These are phyloP conservation scores for Microtus oregoni DNA, from an alignment of 2,113 vertebrate genomes.

Conservation along the genomic window DNA sequence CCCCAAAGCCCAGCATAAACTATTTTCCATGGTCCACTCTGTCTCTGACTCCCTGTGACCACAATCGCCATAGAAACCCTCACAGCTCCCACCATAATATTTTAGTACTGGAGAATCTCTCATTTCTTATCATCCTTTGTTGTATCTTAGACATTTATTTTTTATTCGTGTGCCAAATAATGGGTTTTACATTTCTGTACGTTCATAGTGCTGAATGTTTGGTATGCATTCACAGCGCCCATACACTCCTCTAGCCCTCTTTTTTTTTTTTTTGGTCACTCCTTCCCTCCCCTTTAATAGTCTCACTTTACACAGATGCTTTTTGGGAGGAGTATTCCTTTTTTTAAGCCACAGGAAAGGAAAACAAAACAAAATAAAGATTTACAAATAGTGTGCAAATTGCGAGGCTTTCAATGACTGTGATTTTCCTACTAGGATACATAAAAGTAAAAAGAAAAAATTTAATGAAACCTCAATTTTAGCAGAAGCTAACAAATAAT, in stretches of 20 bases:
- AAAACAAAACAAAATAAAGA: not conserved
- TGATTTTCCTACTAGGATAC: not conserved
- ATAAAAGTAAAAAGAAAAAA: not conserved
- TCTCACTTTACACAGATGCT: not conserved
- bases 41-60: not conserved
- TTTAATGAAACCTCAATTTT: not conserved
- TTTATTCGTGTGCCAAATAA: not conserved
- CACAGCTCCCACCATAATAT: not conserved
- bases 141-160: constrained; percentile 16
- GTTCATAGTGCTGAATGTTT: not conserved
- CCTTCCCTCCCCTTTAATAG: not conserved
- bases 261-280: not conserved
- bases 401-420: not conserved
- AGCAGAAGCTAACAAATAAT: not conserved
- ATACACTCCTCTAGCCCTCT: too few species aligned
- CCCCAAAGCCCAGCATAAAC: rapidly evolving
- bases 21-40: not conserved
- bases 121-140: not conserved
- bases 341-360: not conserved
- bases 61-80: not conserved
- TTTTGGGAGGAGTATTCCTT: not conserved
- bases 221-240: not conserved
- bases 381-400: not conserved
- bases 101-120: not conserved
- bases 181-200: not conserved